Conservation (phyloP, 2,797 vertebrate genomes). For the Basileuterus tristriatus region DNA sequence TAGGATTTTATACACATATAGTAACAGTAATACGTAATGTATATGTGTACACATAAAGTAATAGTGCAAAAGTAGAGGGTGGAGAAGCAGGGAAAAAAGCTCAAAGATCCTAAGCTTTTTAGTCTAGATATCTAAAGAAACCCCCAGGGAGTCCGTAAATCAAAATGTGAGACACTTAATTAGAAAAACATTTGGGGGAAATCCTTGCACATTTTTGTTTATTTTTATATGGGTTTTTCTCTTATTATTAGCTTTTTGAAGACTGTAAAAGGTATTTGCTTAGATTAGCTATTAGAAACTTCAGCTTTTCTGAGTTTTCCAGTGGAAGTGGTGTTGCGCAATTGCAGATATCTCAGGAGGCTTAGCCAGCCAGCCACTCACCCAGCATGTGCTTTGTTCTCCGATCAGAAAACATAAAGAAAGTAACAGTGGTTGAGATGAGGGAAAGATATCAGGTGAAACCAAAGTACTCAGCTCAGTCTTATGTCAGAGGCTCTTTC, state of each 20-base stretch:
- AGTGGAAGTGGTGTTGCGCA: neutral
- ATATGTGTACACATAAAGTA: neutral
- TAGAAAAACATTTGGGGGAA: neutral
- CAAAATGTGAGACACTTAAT: neutral
- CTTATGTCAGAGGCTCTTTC: neutral
- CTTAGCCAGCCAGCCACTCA: neutral
- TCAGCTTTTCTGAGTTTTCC: neutral
- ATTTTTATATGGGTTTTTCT: neutral
- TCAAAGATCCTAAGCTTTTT: neutral
- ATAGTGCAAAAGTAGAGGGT: neutral
- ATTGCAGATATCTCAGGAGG: neutral
- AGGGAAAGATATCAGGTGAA: neutral
- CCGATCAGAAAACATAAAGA: neutral
- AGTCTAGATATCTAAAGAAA: neutral
- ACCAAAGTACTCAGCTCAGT: neutral
- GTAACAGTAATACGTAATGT: neutral
- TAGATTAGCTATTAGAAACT: neutral
- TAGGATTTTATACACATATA: neutral
- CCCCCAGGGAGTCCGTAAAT: neutral
- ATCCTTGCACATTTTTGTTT: fast-evolving
- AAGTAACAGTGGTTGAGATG: neutral
- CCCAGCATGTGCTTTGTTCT: neutral
- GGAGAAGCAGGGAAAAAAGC: neutral
- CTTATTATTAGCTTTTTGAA: neutral
- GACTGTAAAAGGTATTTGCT: neutral